phyloP scores from a whole-genome alignment of 1,140 invertebrate genomes.

The Drosophila lacteicornis region DNA sequence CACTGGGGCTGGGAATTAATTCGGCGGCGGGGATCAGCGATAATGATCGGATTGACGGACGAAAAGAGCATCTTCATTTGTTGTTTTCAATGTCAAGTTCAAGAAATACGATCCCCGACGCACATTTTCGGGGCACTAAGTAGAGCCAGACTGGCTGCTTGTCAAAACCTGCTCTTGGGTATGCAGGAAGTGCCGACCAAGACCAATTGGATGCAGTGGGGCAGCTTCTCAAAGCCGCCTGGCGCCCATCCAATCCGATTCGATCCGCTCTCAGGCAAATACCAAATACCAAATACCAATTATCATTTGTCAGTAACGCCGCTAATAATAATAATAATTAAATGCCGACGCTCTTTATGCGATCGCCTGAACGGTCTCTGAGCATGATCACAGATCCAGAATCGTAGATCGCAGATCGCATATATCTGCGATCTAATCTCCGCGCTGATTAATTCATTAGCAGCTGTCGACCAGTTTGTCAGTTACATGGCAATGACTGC shows the following conservation, averaged over 20 bases:
- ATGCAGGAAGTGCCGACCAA: conserved; percentile 72
- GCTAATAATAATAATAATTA: conserved; percentile 67
- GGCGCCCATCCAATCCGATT: conserved; percentile 55
- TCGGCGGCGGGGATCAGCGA: conserved; percentile 56
- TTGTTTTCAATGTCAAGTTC: conserved; percentile 80
- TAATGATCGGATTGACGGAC: conserved; percentile 74
- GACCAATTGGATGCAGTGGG: conserved; percentile 63
- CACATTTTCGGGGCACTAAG: conserved; percentile 47
- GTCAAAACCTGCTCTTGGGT: conserved; percentile 47
- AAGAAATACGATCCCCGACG: conserved; percentile 63
- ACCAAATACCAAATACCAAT: conserved; percentile 69
- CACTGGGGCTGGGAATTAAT: conserved; percentile 63
- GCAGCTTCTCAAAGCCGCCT: conserved; percentile 73
- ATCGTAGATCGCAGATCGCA: conserved; percentile 25
- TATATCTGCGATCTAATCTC: conserved; percentile 39
- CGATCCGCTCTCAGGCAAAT: conserved; percentile 65
- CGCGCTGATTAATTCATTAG: conserved; percentile 75
- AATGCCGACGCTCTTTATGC: conserved; percentile 53
- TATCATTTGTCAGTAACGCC: conserved; percentile 78
- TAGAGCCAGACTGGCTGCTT: conserved; percentile 3
- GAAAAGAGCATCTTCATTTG: conserved; percentile 24
- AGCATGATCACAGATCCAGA: conserved; percentile 41
- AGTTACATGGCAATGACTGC: conserved; percentile 50
- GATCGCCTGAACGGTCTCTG: conserved; percentile 51
- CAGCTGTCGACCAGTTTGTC: conserved; percentile 76